These are phyloP conservation scores for Dipus sagitta DNA, from an alignment of 2,797 vertebrate genomes.

Conservation along the genomic window DNA sequence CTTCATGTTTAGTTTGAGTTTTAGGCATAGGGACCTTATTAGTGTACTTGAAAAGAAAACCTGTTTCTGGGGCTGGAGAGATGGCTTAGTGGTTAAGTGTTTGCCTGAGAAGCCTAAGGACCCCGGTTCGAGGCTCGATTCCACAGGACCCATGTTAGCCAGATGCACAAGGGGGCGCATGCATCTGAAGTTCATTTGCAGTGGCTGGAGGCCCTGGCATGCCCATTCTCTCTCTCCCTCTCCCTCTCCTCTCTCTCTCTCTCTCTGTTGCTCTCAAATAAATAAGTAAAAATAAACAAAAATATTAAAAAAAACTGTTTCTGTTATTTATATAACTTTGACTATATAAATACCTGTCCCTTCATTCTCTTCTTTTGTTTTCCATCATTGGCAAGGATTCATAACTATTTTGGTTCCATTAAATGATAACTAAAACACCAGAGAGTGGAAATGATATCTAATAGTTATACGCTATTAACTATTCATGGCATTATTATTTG, in stretches of 20 bases:
- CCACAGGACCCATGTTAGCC: too few species aligned
- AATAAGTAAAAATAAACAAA: too few species aligned
- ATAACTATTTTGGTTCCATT: constrained; percentile 29
- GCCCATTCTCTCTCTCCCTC: too few species aligned
- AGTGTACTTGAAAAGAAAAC: constrained; percentile 29
- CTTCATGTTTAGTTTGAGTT: neutral
- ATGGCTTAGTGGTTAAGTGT: too few species aligned
- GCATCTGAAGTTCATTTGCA: too few species aligned
- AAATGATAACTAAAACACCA: constrained; percentile 37
- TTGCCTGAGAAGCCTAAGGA: too few species aligned
- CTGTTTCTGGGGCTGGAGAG: too few species aligned
- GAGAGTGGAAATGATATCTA: constrained; percentile 26
- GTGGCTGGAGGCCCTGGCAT: too few species aligned
- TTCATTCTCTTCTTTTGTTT: constrained; percentile 60
- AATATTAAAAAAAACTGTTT: constrained; percentile 4
- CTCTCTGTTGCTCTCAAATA: too few species aligned
- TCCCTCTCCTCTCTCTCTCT: too few species aligned
- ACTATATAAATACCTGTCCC: constrained; percentile 41
- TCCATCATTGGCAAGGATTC: constrained; percentile 1
- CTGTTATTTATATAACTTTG: constrained; percentile 59
- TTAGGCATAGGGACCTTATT: constrained; percentile 4
- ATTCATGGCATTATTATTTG: neutral
- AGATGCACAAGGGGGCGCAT: too few species aligned
- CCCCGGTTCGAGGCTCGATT: too few species aligned
- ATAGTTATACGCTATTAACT: neutral